Evolutionary conservation across 2,888 invertebrate genomes (phyloP), one percentile per base, ranked within the genome.

Genomic region (Amorpha juglandis): DNA sequence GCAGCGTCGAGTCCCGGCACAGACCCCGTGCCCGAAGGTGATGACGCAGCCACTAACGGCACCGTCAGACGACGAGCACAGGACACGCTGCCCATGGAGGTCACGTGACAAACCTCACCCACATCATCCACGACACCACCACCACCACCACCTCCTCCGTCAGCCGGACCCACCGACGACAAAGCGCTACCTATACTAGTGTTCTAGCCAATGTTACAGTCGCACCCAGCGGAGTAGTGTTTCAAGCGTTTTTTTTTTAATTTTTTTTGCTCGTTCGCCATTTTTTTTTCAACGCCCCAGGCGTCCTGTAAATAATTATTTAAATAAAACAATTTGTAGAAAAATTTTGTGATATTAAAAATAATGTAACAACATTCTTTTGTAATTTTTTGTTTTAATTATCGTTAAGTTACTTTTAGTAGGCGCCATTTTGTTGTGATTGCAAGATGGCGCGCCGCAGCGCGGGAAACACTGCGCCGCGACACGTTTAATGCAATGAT

Each of bases 61-160:
- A 75, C 72, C 51, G 83, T 83, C 58, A 81, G 85, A 2, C 79
- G 82, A n/a, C 81, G 83, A 35, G 67, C 81, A 63, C 71, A 80
- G 50, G 91, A 89, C 81, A 81, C 85, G 38, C 80, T 89, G 63
- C 91, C 91, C 69, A 91, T 92, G 92, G 90, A 91, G 83, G 93
- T 93, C 83, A 92, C 92, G 91, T 93, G 92, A 93, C 92, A 81
- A 75, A 75, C 71, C 70, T 74, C 42, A 42, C 42, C 42, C 9
- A 11, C 42, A 42, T 42, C 72, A 70, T 66, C 70, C 64, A 62
- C 66, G 66, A 42, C 69, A 45, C 67, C 62, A 42, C 67, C 65
- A 45, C 67, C 33, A 21, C 62, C 69, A 50, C 67, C 47, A 51
- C n/a, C 62, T 52, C 63, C n/a, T 35, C 14, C 12, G 14, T 58